Base-by-base conservation (phyloP, 2,797 vertebrate species). In the Astyanax mexicanus region DNA sequence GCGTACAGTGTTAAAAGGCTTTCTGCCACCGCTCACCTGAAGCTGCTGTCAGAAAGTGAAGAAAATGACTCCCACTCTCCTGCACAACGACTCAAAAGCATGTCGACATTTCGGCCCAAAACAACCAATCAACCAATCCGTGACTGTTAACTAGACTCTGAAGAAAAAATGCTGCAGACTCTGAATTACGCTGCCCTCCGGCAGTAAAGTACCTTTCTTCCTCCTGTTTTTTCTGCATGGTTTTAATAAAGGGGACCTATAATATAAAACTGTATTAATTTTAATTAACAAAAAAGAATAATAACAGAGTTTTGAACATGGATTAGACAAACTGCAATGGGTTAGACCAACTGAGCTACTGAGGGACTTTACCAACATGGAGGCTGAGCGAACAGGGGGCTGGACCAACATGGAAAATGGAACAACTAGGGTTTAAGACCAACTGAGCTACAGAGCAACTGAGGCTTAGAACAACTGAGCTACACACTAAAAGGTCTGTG, bases 1-100 rank as follows among this genome's bases (percentile, higher is more conserved):
- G 61, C 10, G 32, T 61, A 64, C 15, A 52, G 67, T 25, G 45
- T 70, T 77, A 75, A 78, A 80, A 52, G 27, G 58, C 44, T 65
- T 32, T 64, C 13, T 67, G 37, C 32, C 42, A 52, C 51, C 15
- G 23, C 38, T 67, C 49, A 74, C 71, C 65, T 67, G 61, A 66
- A 74, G 32, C 4, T 38, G 32, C 60, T 29, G 19, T 32, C 25
- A 64, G 66, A 44, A 29, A 65, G 29, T 54, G 8, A 74, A 45
- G 38, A 74, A 78, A 1, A 69, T 3, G 38, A 19, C 58, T 68
- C 19, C 35, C 19, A 51, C 38, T 54, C 19, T 45, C 17, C n/a
- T 60, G 47, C 40, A 49, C 49, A 29, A 45, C 2, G 35, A 32
- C 32, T 35, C 27, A 61, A 27, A 38, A 60, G 19, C 32, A 25